Conservation (phyloP, 2,113 vertebrate species). For the Boleophthalmus pectinirostris region DNA sequence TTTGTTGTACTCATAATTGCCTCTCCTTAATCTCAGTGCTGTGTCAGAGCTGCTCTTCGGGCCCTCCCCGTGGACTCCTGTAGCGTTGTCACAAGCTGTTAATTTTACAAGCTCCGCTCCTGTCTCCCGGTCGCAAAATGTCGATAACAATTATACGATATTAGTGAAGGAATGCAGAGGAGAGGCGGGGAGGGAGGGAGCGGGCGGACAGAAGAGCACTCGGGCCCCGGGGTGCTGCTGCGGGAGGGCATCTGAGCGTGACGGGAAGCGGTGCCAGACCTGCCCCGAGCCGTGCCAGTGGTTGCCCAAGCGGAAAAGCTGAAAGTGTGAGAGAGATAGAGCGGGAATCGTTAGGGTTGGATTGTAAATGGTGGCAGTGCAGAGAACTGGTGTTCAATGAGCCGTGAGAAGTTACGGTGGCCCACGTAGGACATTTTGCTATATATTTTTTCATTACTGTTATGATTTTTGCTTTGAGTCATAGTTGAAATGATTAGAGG, state of each 20-base stretch:
- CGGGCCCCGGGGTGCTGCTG: constrained; percentile 44
- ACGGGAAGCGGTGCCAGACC: background rate
- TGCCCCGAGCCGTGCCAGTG: constrained; percentile 11
- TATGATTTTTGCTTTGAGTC: too few relatives aligned
- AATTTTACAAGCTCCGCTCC: constrained; percentile 31
- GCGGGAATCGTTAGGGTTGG: background rate
- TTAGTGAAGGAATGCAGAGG: constrained; percentile 30
- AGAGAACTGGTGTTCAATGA: background rate
- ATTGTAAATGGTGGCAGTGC: constrained; percentile 1
- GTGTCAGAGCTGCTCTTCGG: background rate
- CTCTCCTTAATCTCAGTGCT: background rate
- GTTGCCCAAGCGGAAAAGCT: constrained; percentile 6
- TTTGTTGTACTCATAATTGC: background rate
- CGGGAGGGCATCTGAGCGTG: constrained; percentile 35
- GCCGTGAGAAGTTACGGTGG: background rate
- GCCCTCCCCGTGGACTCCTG: constrained; percentile 8
- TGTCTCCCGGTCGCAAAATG: constrained; percentile 57
- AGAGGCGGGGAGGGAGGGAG: background rate
- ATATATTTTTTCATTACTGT: too few relatives aligned
- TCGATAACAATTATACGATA: constrained; percentile 68
- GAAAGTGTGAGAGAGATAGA: background rate
- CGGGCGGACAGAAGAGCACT: constrained; percentile 51
- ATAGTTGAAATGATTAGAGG: too few relatives aligned
- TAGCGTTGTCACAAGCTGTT: constrained; percentile 50
- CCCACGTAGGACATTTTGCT: too few relatives aligned